Evolutionary conservation across 2,113 vertebrate genomes (phyloP).

Genomic region (Zootoca vivipara): DNA sequence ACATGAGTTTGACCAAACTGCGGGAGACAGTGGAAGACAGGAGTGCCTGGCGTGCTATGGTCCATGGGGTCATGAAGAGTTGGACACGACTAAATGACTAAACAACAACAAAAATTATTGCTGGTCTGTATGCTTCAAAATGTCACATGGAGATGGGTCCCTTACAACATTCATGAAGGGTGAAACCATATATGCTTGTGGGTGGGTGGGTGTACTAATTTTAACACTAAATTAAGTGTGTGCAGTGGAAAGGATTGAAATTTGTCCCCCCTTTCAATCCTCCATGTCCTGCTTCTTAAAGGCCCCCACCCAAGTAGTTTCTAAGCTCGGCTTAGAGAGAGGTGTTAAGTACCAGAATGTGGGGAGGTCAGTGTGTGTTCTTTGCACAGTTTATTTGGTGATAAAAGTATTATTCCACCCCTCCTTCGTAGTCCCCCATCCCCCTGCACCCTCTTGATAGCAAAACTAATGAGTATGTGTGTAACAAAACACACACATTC

Average conservation of each 20-base stretch:
- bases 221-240: not conserved
- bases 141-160: not conserved
- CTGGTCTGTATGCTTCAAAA: not conserved
- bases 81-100: too few relatives aligned
- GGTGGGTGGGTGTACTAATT: not conserved
- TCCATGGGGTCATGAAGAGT: too few relatives aligned
- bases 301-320: too few relatives aligned
- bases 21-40: too few relatives aligned
- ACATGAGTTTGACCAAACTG: too few relatives aligned
- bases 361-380: not conserved
- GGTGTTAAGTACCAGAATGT: not conserved
- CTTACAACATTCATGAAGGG: conserved; percentile 22
- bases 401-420: not conserved
- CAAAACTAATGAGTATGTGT: not conserved
- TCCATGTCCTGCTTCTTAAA: not conserved
- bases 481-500: not conserved
- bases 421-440: not conserved
- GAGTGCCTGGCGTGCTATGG: too few relatives aligned
- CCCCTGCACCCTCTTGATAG: not conserved
- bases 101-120: not conserved
- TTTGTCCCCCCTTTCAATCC: not conserved
- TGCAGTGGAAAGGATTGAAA: not conserved
- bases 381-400: not conserved
- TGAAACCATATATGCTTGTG: not conserved
- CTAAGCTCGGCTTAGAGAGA: not conserved